Percentiles rank a stretch among this genome's conserved stretches.
Evolutionary conservation across 2,113 vertebrate genomes (phyloP).

Genomic region (Lasiurus borealis): DNA sequence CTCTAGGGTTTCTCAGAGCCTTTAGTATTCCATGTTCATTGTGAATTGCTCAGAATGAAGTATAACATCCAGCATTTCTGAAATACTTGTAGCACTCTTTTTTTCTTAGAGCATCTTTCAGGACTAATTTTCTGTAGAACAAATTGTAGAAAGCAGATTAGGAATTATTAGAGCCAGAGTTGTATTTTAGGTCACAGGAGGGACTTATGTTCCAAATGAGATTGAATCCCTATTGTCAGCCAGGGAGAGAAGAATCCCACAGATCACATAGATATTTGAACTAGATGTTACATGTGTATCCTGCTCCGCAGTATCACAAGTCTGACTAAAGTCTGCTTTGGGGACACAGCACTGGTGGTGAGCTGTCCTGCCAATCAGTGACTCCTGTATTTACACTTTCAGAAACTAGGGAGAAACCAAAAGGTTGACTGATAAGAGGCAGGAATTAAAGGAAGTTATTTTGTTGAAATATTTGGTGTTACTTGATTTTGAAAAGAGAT

Average conservation of each 20-base stretch:
- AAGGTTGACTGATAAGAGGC: not conserved
- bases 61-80: not conserved
- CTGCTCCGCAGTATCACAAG: not conserved
- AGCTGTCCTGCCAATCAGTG: not conserved
- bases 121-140: not conserved
- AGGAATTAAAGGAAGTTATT: not conserved
- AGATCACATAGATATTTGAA: not conserved
- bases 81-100: slow-evolving; percentile 14
- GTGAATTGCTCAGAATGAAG: not conserved
- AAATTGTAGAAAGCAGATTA: not conserved
- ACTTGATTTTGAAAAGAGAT: slow-evolving; percentile 49
- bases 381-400: not conserved
- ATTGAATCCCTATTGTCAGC: not conserved
- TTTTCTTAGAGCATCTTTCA: not conserved
- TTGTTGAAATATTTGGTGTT: not conserved
- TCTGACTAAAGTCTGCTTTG: not conserved
- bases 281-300: not conserved
- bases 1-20: not conserved
- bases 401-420: not conserved
- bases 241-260: not conserved
- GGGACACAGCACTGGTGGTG: not conserved
- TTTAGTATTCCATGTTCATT: not conserved
- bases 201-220: not conserved
- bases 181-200: not conserved
- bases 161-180: not conserved